phyloP scores from a whole-genome alignment of 2,113 vertebrate species.

The Eubucco bourcierii region DNA sequence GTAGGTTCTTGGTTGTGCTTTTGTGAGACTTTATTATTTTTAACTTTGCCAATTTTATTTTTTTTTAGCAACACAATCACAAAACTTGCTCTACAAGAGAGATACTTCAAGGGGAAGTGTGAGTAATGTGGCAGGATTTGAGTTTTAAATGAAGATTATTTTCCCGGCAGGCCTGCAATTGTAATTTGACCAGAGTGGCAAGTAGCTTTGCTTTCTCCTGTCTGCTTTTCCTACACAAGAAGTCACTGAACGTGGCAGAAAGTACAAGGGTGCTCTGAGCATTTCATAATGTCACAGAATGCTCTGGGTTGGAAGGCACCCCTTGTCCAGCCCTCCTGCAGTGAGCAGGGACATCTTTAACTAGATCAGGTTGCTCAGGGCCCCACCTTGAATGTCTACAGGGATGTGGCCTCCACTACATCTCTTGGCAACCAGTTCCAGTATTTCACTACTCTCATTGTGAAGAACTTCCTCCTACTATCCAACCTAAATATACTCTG shows the following conservation, averaged over 20 bases:
- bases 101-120: neutral
- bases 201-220: neutral
- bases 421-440: too few relatives aligned
- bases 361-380: too few relatives aligned
- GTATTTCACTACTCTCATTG: too few relatives aligned
- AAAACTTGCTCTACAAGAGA: neutral
- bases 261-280: neutral
- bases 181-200: neutral
- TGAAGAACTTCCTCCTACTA: too few relatives aligned
- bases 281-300: too few relatives aligned
- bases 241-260: accelerated
- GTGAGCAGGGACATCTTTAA: too few relatives aligned
- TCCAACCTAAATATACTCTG: too few relatives aligned
- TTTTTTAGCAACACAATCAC: neutral
- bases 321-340: too few relatives aligned
- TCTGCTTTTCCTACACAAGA: neutral
- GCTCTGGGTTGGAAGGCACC: too few relatives aligned
- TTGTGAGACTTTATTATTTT: neutral
- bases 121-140: neutral
- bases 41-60: neutral
- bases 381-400: too few relatives aligned
- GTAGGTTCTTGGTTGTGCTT: neutral
- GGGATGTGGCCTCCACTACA: too few relatives aligned
- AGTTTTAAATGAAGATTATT: neutral
- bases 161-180: neutral